These are phyloP conservation scores for Lagodon rhomboides DNA, from an alignment of 2,797 vertebrate species.

Conservation along the genomic window DNA sequence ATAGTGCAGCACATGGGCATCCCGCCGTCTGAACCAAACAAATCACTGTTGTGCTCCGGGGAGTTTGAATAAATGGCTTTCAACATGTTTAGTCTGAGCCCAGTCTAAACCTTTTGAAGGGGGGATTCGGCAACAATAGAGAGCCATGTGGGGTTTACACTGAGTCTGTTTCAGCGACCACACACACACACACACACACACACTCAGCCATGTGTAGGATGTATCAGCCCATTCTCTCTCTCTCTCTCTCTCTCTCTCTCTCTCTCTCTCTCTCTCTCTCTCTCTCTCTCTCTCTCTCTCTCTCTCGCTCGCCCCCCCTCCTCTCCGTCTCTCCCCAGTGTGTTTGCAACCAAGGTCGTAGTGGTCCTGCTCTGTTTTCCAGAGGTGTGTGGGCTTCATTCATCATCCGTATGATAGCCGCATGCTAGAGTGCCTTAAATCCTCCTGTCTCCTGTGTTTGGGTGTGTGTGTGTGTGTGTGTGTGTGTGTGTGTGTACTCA, in stretches of 20 bases:
- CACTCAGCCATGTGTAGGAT: conserved; percentile 24
- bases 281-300: conserved; percentile 17
- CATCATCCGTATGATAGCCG: conserved; percentile 78
- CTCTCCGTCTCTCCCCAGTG: conserved; percentile 56
- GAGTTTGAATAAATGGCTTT: conserved; percentile 19
- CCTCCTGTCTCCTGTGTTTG: conserved; percentile 58
- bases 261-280: not conserved
- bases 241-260: not conserved
- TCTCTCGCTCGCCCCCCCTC: conserved; percentile 34
- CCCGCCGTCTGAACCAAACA: conserved; percentile 6
- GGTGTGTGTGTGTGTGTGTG: conserved; percentile 27
- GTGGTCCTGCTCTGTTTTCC: conserved; percentile 75
- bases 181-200: conserved; percentile 36
- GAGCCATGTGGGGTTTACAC: conserved; percentile 35
- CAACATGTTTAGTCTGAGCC: conserved; percentile 3
- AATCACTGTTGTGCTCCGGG: not conserved
- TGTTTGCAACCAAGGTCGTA: conserved; percentile 79
- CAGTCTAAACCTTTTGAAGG: conserved; percentile 10
- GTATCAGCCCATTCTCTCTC: conserved; percentile 24
- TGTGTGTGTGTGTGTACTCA: conserved; percentile 12
- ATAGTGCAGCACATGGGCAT: conserved; percentile 2
- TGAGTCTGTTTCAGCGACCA: conserved; percentile 28
- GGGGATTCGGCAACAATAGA: conserved; percentile 23
- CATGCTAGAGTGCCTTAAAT: conserved; percentile 74
- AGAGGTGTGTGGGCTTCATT: conserved; percentile 81